Evolutionary conservation across 2,888 invertebrate species (phyloP), one percentile per base, ranked within the genome.

Genomic region (Thecocarcelia acutangulata): DNA sequence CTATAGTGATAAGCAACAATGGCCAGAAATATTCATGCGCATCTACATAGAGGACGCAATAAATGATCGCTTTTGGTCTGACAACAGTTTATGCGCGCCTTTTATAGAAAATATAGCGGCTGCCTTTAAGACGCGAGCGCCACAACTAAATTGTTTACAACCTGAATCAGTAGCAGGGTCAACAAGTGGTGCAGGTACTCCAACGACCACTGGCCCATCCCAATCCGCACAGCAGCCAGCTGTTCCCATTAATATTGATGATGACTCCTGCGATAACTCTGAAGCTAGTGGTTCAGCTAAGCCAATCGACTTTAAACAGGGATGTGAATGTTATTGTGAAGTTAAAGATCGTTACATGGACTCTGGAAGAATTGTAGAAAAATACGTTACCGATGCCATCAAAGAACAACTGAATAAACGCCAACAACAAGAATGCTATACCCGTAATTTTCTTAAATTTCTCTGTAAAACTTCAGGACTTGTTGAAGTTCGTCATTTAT

Each of bases 1-100:
- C 0, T 97, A 95, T 89, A 92, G 93, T 59, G 97, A 97, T 48
- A 95, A 95, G 85, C 94, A 93, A 82, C 94, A 94, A 85, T 98
- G 98, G 98, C 98, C 98, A 0, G 97, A 98, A 88, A 92, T 94
- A 72, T 97, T 98, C 92, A 93, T 98, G 1, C 97, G 96, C 94
- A 93, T 97, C 0, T 98, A 97, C 90, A 94, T 98, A 79, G 98
- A 99, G 88, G 98, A 99, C 92, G 97, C 98, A 0, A 92, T 97
- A 1, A 97, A 96, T 52, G 98, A 99, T 87, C 93, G 98, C 44
- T 93, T 96, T 84, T 98, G 98, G 97, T 97, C 98, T 19, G 98
- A 98, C 89, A 94, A 96, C 86, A 94, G 96, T 0, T 96, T 97
- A 91, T 98, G 98, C 89, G 95, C 96, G 87, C 94, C 95, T 21